A percentile compares a stretch with the other conserved stretches of the same genome.
phyloP scores from a whole-genome alignment of 2,888 invertebrate species.

The Galeruca laticollis region DNA sequence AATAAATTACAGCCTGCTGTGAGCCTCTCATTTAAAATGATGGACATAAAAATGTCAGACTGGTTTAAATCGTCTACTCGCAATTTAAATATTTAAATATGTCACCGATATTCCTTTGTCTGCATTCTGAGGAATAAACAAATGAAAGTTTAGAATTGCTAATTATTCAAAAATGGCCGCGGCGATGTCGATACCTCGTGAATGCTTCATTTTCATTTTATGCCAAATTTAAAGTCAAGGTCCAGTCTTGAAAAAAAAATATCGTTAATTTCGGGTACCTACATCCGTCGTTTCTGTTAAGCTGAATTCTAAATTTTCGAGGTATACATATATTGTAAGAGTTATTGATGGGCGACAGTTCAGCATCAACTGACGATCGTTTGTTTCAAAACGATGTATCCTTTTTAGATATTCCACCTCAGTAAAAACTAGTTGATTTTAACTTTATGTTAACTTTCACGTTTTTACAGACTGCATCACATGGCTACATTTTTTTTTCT shows the following conservation, averaged over 20 bases:
- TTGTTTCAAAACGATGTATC: constrained; percentile 53
- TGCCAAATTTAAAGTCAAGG: constrained; percentile 49
- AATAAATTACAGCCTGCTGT: constrained; percentile 41
- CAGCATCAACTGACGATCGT: constrained; percentile 60
- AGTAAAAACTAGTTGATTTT: constrained; percentile 50
- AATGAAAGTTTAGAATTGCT: constrained; percentile 65
- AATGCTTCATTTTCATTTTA: constrained; percentile 46
- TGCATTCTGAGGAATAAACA: constrained; percentile 61
- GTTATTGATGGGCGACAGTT: constrained; percentile 66
- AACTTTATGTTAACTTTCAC: constrained; percentile 42
- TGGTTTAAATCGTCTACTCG: constrained; percentile 56
- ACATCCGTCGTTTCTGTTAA: constrained; percentile 38
- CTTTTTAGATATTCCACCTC: constrained; percentile 44
- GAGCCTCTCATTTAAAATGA: constrained; percentile 49
- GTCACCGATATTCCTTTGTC: constrained; percentile 64
- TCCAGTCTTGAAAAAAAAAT: constrained; percentile 48
- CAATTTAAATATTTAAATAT: constrained; percentile 66
- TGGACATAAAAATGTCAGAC: constrained; percentile 55
- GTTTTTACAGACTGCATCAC: constrained; percentile 41
- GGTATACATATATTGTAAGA: constrained; percentile 53
- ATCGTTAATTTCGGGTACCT: constrained; percentile 60
- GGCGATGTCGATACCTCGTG: constrained; percentile 38
- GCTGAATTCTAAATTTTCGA: constrained; percentile 54
- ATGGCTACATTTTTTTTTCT: constrained; percentile 41
- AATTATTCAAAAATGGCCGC: constrained; percentile 59